phyloP scores from a whole-genome alignment of 37 sponge, comb jelly and placozoan genomes.

The Mnemiopsis leidyi region DNA sequence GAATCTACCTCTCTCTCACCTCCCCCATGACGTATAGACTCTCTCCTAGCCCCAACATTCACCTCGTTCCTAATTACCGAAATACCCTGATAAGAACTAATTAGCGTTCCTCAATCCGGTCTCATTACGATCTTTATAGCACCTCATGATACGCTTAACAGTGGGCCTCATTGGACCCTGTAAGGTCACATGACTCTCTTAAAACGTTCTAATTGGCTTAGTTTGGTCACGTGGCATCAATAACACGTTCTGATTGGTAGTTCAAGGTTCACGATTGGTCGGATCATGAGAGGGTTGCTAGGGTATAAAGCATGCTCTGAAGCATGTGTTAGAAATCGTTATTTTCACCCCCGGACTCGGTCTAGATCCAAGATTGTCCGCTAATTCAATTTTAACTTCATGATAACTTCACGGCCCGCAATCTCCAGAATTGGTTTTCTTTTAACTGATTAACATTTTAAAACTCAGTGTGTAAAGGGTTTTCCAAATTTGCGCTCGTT shows the following conservation, averaged over 20 bases:
- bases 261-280: background rate
- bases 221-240: background rate
- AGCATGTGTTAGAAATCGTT: background rate
- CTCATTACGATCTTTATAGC: background rate
- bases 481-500: too few relatives aligned
- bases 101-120: background rate
- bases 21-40: background rate
- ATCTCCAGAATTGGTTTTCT: too few relatives aligned
- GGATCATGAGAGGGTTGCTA: background rate
- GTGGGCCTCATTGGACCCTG: background rate
- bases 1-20: too few relatives aligned
- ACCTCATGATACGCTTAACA: background rate
- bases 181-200: background rate
- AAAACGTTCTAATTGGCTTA: background rate
- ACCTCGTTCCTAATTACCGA: background rate
- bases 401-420: background rate
- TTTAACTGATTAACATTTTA: too few relatives aligned
- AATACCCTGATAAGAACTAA: background rate
- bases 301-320: background rate
- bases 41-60: background rate
- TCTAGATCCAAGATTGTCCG: background rate
- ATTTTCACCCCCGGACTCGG: background rate
- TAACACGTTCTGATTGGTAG: background rate
- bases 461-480: too few relatives aligned
- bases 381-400: background rate